phyloP scores from a whole-genome alignment of 1,140 invertebrate species.

The Heterodera carotae region DNA sequence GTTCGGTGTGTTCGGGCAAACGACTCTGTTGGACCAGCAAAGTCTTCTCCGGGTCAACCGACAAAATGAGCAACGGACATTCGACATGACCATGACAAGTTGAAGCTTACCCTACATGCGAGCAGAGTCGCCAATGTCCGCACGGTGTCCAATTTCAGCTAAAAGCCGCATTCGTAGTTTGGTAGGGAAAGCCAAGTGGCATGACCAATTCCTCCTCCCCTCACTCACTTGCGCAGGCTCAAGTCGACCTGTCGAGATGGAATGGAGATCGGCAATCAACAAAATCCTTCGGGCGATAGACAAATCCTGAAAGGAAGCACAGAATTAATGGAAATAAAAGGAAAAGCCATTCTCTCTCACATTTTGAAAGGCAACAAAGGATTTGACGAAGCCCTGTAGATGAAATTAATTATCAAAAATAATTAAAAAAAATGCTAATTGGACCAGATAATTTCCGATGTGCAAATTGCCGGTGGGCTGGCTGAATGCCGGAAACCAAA shows the following conservation, averaged over 20 bases:
- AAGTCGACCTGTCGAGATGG: conserved; percentile 77
- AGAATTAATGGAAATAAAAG: conserved; percentile 16
- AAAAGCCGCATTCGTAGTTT: conserved; percentile 34
- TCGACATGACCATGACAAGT: too few species aligned
- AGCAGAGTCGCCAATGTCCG: conserved; percentile 81
- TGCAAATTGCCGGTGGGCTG: conserved; percentile 89
- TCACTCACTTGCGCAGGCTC: conserved; percentile 74
- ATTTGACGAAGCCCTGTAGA: conserved; percentile 76
- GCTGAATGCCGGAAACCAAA: conserved; percentile 91
- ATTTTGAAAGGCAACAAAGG: conserved; percentile 83
- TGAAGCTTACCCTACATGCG: conserved; percentile 78
- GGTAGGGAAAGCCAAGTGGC: too few species aligned
- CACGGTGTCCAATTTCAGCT: conserved; percentile 73
- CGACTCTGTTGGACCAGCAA: conserved; percentile 81
- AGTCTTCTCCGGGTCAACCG: conserved; percentile 77
- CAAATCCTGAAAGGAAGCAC: conserved; percentile 36
- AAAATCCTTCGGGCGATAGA: conserved; percentile 73
- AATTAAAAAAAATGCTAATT: conserved; percentile 2
- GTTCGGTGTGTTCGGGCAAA: conserved; percentile 80
- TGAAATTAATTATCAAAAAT: not conserved
- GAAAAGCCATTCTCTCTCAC: conserved; percentile 64
- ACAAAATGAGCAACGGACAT: conserved; percentile 1
- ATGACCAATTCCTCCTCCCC: too few species aligned
- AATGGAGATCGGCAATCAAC: conserved; percentile 90
- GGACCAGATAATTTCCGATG: conserved; percentile 86